These are phyloP conservation scores for Aphidoletes aphidimyza DNA, from an alignment of 2,888 invertebrate genomes.

Conservation along the genomic window DNA sequence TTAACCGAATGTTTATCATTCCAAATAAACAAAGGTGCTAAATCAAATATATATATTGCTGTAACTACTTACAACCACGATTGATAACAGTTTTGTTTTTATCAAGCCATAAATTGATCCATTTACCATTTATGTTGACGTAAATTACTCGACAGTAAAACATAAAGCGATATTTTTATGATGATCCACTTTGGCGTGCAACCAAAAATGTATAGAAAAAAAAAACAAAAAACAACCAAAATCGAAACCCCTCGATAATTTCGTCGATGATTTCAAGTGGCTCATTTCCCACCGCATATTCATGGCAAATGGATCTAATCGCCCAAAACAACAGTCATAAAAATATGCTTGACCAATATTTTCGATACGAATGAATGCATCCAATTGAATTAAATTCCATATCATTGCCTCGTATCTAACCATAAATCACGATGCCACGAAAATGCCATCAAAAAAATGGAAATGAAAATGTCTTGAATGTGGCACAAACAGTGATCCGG, in stretches of 20 bases:
- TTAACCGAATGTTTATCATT: no score
- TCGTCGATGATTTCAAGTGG: neutral
- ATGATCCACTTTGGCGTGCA: no score
- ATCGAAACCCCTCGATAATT: neutral
- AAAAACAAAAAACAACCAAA: no score
- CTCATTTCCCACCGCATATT: neutral
- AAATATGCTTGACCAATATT: constrained; percentile 15
- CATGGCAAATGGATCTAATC: neutral
- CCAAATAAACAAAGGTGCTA: neutral
- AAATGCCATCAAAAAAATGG: neutral
- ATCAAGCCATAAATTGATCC: constrained; percentile 2
- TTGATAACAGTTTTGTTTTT: neutral
- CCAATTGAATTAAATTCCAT: constrained; percentile 14
- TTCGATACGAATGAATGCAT: neutral
- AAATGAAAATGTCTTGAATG: neutral
- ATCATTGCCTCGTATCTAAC: neutral
- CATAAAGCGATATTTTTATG: neutral
- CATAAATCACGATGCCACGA: neutral
- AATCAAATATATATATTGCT: neutral
- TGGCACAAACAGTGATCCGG: constrained; percentile 34
- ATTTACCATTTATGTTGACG: constrained; percentile 30
- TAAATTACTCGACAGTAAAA: neutral
- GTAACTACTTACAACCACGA: neutral
- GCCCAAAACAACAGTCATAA: neutral
- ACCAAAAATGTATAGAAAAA: no score